phyloP scores from a whole-genome alignment of 53 echinoderm and acorn worm genomes.

The Echinometra lucunter region DNA sequence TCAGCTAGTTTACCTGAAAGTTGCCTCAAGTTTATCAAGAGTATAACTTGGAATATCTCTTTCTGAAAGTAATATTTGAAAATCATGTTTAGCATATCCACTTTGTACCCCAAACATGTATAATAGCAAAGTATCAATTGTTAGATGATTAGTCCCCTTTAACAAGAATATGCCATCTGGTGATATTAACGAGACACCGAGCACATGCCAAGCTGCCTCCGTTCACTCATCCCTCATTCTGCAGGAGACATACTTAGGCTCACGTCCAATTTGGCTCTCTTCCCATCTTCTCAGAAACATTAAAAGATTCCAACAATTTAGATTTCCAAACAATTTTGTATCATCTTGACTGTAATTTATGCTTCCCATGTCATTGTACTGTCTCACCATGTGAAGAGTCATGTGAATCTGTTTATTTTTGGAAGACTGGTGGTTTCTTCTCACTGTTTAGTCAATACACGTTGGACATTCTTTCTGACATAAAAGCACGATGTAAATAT shows the following conservation, averaged over 20 bases:
- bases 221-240: constrained; percentile 35
- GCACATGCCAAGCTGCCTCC: constrained; percentile 19
- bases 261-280: not conserved
- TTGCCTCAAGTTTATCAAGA: too few species aligned
- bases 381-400: constrained; percentile 5
- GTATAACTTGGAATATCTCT: too few species aligned
- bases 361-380: constrained; percentile 36
- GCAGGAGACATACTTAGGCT: not conserved
- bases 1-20: too few species aligned
- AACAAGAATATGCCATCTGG: not conserved
- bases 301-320: not conserved
- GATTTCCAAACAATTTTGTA: constrained; percentile 9
- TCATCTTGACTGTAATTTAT: constrained; percentile 2
- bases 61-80: too few species aligned
- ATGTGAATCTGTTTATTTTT: not conserved
- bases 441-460: not conserved
- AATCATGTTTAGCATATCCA: too few species aligned
- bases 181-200: not conserved
- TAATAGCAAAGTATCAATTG: too few species aligned
- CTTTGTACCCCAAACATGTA: too few species aligned
- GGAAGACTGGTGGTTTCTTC: not conserved
- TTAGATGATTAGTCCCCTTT: too few species aligned
- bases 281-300: not conserved
- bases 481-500: too few species aligned
- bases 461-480: too few species aligned